These are phyloP conservation scores for Campoletis sonorensis DNA, from an alignment of 1,140 invertebrate species.

Conservation along the genomic window DNA sequence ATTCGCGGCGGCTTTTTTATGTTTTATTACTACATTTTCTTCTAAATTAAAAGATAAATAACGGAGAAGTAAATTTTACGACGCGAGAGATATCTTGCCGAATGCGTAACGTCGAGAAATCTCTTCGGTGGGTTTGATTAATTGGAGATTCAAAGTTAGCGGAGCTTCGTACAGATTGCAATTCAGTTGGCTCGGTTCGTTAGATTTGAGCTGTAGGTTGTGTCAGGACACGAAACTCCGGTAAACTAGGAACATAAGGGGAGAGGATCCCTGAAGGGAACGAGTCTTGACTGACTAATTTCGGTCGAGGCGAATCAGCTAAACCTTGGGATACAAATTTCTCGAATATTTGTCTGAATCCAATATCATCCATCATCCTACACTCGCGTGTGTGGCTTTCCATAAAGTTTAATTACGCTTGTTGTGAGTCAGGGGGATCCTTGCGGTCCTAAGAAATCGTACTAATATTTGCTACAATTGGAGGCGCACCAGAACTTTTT, in stretches of 20 bases:
- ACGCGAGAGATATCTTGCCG: not conserved
- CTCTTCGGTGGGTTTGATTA: conserved; percentile 17
- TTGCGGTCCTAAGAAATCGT: not conserved
- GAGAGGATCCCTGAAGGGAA: not conserved
- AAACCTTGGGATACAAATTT: conserved; percentile 25
- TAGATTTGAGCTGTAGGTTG: not conserved
- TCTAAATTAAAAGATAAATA: too few relatives aligned
- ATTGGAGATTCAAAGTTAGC: conserved; percentile 10
- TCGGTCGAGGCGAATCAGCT: not conserved
- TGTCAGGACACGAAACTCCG: not conserved
- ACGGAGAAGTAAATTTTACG: too few relatives aligned
- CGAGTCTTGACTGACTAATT: conserved; percentile 17
- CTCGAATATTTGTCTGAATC: not conserved
- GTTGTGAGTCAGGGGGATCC: not conserved
- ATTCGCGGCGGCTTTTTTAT: too few relatives aligned
- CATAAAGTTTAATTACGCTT: not conserved
- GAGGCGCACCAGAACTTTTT: not conserved
- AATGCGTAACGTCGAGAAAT: not conserved
- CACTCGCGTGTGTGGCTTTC: not conserved
- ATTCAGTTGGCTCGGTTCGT: conserved; percentile 27
- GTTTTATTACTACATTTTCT: too few relatives aligned
- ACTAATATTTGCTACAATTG: not conserved
- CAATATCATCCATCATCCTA: not conserved
- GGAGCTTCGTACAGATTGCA: conserved; percentile 1
- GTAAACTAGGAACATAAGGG: conserved; percentile 22